Evolutionary conservation across 1,140 invertebrate genomes (phyloP).

Genomic region (Trichonephila clavipes): DNA sequence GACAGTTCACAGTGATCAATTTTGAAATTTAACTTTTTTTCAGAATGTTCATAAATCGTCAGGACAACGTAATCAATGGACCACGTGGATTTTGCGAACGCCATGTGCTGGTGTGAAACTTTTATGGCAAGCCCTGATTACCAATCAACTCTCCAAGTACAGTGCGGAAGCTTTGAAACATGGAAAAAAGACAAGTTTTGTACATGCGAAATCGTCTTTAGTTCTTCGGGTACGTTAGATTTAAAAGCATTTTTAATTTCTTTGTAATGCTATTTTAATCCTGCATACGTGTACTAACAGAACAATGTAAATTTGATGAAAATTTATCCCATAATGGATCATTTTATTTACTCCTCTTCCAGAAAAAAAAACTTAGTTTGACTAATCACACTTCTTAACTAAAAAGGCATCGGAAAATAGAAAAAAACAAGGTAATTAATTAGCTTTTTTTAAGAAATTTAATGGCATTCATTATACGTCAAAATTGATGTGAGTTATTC

Average conservation of each 20-base stretch:
- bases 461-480: too few relatives aligned
- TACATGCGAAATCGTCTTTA: constrained; percentile 46
- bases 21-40: not conserved
- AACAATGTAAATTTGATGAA: too few relatives aligned
- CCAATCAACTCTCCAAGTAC: constrained; percentile 30
- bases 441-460: too few relatives aligned
- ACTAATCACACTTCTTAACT: too few relatives aligned
- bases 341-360: too few relatives aligned
- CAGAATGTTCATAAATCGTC: constrained; percentile 25
- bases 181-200: constrained; percentile 43
- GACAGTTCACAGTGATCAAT: not conserved
- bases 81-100: constrained; percentile 49
- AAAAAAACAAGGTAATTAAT: too few relatives aligned
- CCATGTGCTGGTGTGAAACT: constrained; percentile 14
- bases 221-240: constrained; percentile 25
- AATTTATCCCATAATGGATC: too few relatives aligned
- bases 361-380: too few relatives aligned
- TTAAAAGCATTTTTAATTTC: not conserved
- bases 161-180: constrained; percentile 29
- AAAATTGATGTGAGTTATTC: too few relatives aligned
- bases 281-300: too few relatives aligned
- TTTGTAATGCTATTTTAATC: too few relatives aligned
- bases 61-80: constrained; percentile 52
- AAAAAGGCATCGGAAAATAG: too few relatives aligned
- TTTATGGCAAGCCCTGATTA: constrained; percentile 21